A percentile compares a stretch with the other conserved stretches of the same genome.
Conservation (phyloP, 2,113 vertebrate species). For the Atractosteus spatula region DNA sequence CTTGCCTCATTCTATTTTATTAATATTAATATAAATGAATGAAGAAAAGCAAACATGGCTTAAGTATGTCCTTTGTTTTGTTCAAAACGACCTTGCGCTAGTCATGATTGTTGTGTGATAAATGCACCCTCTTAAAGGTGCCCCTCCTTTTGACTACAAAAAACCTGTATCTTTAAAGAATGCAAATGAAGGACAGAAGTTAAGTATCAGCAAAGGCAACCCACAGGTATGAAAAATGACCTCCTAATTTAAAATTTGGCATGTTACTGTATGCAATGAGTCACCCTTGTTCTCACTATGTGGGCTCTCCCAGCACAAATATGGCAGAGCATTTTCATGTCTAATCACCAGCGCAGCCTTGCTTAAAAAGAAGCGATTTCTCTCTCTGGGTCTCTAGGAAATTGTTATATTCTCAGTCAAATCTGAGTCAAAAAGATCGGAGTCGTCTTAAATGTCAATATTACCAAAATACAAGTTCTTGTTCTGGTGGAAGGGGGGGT, state of each 20-base stretch:
- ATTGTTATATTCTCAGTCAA: conserved; percentile 2
- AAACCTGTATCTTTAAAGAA: conserved; percentile 1
- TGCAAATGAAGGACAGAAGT: not conserved
- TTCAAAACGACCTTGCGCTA: too few relatives aligned
- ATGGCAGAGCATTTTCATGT: not conserved
- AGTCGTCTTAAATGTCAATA: too few relatives aligned
- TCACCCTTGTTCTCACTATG: not conserved
- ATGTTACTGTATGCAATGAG: not conserved
- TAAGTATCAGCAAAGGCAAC: not conserved
- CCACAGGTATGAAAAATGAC: not conserved
- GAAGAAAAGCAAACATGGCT: not conserved
- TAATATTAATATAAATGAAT: not conserved
- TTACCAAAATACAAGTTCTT: too few relatives aligned
- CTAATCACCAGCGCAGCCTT: not conserved
- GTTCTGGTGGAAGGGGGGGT: too few relatives aligned
- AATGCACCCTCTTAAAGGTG: too few relatives aligned
- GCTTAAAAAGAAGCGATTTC: not conserved
- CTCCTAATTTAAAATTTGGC: not conserved
- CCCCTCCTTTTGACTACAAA: not conserved
- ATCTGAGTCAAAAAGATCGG: not conserved
- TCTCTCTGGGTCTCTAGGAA: not conserved
- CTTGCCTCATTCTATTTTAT: not conserved
- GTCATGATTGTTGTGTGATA: too few relatives aligned
- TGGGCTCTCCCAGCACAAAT: not conserved
- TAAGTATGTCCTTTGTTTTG: too few relatives aligned